Base-by-base conservation (phyloP, 2,888 invertebrate species). In the Taphrorychus bicolor region DNA sequence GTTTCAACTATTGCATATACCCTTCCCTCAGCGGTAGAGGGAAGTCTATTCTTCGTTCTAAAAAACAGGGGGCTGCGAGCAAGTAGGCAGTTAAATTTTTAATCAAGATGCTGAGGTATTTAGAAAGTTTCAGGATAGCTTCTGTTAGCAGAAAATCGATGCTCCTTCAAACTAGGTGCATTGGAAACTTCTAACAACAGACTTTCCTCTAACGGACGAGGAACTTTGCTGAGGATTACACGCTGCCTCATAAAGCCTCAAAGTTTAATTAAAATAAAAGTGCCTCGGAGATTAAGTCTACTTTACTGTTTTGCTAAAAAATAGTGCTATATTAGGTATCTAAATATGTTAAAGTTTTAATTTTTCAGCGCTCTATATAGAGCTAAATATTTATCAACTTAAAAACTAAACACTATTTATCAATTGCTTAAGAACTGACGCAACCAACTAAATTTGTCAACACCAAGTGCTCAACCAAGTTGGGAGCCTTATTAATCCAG, bases 241-340 rank as follows among this genome's bases (percentile, higher is more conserved):
- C 22, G 73, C 74, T 59, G 54, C 49, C 76, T 75, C 76, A 84
- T 84, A 85, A 84, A 85, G 82, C 84, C 84, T 72, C 83, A 84
- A 82, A 82, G 77, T 80, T 66, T 66, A 66, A 66, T 66, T 66
- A 66, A 66, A 66, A 66, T 51, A 54, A 49, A 60, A 66, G 22
- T 41, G 14, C 16, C n/a, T 53, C 11, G 14, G 16, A 24, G 53
- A 24, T 11, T n/a, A n/a, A 53, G 21, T 18, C 17, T 45, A 45
- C 45, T 45, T 45, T 14, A 16, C 45, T 14, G 14, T 45, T 45
- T 45, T 5, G 16, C 14, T 45, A 45, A 45, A 11, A 45, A 45
- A 45, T 45, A n/a, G n/a, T n/a, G n/a, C n/a, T n/a, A n/a, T n/a
- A n/a, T n/a, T n/a, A n/a, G n/a, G n/a, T n/a, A n/a, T n/a, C n/a